Evolutionary conservation across 2,888 invertebrate genomes (phyloP).

Genomic region (Caenorhabditis uteleia): DNA sequence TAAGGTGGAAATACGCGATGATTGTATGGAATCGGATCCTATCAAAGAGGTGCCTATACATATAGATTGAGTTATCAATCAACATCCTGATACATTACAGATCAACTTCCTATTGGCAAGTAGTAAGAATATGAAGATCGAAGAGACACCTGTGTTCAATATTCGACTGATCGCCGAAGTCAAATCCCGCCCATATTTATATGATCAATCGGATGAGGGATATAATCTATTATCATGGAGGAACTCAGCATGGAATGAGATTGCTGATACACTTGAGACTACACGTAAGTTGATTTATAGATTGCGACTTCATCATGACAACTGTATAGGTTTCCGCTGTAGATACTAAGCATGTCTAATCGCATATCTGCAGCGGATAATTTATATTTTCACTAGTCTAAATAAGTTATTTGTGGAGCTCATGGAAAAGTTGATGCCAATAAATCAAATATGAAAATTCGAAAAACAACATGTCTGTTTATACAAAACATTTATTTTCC

Average conservation of each 20-base stretch:
- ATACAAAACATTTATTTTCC: background rate
- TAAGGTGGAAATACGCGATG: constrained; percentile 19
- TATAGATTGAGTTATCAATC: background rate
- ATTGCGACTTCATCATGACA: too few species aligned
- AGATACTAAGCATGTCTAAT: too few species aligned
- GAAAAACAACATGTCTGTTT: background rate
- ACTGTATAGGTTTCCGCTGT: too few species aligned
- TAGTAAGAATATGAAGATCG: constrained; percentile 30
- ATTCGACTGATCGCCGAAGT: constrained; percentile 49
- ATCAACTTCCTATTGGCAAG: constrained; percentile 32
- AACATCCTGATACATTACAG: constrained; percentile 18
- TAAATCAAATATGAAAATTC: background rate
- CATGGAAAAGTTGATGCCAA: too few species aligned
- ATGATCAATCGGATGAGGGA: constrained; percentile 46
- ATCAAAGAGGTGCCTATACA: constrained; percentile 25
- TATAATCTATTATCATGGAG: constrained; percentile 45
- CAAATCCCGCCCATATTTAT: constrained; percentile 40
- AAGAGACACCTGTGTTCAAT: constrained; percentile 47
- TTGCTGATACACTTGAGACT: constrained; percentile 33
- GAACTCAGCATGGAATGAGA: constrained; percentile 46
- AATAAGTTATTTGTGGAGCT: too few species aligned
- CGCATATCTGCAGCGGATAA: too few species aligned
- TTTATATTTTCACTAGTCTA: too few species aligned
- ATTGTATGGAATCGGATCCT: constrained; percentile 35
- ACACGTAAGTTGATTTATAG: constrained; percentile 35